A percentile compares a stretch with the other conserved stretches of the same genome.
Evolutionary conservation across 1,140 invertebrate species (phyloP).

Genomic region (Leptopilina boulardi): DNA sequence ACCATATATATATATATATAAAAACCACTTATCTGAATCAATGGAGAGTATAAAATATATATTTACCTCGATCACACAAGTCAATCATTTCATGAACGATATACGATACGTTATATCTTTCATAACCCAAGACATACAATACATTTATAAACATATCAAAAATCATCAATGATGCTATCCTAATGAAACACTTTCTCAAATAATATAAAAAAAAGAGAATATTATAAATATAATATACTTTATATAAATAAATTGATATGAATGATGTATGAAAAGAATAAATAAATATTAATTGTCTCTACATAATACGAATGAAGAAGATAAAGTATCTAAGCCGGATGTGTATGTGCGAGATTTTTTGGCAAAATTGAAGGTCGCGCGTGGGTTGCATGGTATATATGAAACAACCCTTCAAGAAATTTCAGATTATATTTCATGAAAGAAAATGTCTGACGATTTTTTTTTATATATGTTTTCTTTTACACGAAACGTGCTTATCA

Average conservation of each 20-base stretch:
- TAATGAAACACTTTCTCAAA: neutral
- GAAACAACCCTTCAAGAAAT: neutral
- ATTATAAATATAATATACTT: too few relatives aligned
- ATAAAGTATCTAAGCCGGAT: slow-evolving; percentile 20
- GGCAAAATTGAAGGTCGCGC: slow-evolving; percentile 3
- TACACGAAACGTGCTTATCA: neutral
- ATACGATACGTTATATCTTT: neutral
- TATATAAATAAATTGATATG: too few relatives aligned
- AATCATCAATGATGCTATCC: neutral
- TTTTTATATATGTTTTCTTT: slow-evolving; percentile 1
- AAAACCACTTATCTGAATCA: neutral
- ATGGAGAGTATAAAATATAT: neutral
- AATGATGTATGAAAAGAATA: neutral
- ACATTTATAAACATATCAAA: neutral
- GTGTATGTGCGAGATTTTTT: neutral
- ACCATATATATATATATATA: too few relatives aligned
- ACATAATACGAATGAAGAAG: neutral
- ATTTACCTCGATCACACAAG: neutral
- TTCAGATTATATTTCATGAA: neutral
- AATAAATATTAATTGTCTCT: neutral
- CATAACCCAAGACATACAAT: neutral
- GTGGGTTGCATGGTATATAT: slow-evolving; percentile 2
- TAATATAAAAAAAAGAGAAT: too few relatives aligned
- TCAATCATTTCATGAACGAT: neutral
- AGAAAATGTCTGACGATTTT: slow-evolving; percentile 15